Base-by-base conservation (phyloP, 2,888 invertebrate genomes). In the Orthonevra nobilis region DNA sequence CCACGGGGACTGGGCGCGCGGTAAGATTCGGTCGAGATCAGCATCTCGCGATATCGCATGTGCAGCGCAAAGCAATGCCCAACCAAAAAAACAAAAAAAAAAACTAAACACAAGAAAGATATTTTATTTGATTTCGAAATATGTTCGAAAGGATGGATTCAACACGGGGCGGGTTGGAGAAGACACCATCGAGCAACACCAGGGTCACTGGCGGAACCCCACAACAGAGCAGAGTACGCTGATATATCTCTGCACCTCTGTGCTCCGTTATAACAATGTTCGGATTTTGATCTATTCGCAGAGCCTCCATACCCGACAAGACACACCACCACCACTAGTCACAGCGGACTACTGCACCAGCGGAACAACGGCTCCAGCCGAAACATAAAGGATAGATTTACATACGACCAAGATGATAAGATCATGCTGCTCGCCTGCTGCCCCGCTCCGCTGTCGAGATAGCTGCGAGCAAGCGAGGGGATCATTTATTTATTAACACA, bases 401-500 rank as follows among this genome's bases (percentile, higher is more conserved):
- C 79, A 79, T 79, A 79, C 32, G 54, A 54, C 34, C 44, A n/a
- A n/a, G 56, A 32, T 73, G 79, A 79, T 79, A 79, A 79, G 79
- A 79, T 79, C 79, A n/a, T n/a, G 61, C 15, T 69, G 54, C 69
- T 54, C 54, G 38, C 46, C 61, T 66, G 69, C 50, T 32, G 19
- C 50, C n/a, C 4, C 36, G 26, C 28, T 63, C 50, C 38, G 72
- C 64, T 72, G 58, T 64, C 73, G 60, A 60, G 77, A 79, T 79
- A 64, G 73, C 79, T 73, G 73, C 73, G n/a, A n/a, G n/a, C n/a
- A n/a, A n/a, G n/a, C n/a, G 36, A 79, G 79, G 79, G 56, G 68
- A 79, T 79, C 79, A 79, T 79, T 79, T 79, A 79, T 79, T 79
- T 79, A 79, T 79, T 79, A 79, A 79, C 79, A 79, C 73, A 73